A percentile compares a stretch with the other conserved stretches of the same genome.
Evolutionary conservation across 2,113 vertebrate species (phyloP).

Genomic region (Raja brachyura): DNA sequence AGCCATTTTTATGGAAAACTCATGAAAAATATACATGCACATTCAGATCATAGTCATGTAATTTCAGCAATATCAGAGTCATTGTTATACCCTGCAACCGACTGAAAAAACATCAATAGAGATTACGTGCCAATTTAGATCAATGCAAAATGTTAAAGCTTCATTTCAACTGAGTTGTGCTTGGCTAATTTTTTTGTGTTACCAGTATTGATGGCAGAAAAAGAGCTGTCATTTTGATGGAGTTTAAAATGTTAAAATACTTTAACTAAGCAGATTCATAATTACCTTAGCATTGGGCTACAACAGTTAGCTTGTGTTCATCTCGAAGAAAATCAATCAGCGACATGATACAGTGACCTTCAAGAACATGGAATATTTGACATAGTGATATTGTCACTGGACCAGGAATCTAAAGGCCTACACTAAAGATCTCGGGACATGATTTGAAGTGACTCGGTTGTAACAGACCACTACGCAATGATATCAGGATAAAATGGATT

Average conservation of each 20-base stretch:
- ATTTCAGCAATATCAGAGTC: background rate
- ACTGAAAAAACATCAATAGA: background rate
- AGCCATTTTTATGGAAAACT: background rate
- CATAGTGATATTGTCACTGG: too few species aligned
- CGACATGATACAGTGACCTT: background rate
- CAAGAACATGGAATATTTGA: background rate
- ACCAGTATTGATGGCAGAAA: background rate
- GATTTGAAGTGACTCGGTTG: too few species aligned
- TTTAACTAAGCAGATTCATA: background rate
- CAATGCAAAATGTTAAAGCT: background rate
- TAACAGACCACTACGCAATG: too few species aligned
- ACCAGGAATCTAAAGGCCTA: too few species aligned
- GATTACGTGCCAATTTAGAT: background rate
- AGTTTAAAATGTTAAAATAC: background rate
- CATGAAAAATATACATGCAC: background rate
- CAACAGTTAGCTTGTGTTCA: background rate
- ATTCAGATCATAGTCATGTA: background rate
- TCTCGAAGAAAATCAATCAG: background rate
- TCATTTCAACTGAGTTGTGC: background rate
- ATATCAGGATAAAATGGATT: too few species aligned
- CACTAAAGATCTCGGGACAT: too few species aligned
- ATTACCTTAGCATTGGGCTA: slow-evolving; percentile 13
- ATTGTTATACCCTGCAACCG: background rate
- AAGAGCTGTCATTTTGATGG: background rate
- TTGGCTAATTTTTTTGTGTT: background rate